Evolutionary conservation across 2,797 vertebrate species (phyloP).

Genomic region (Chelmon rostratus): DNA sequence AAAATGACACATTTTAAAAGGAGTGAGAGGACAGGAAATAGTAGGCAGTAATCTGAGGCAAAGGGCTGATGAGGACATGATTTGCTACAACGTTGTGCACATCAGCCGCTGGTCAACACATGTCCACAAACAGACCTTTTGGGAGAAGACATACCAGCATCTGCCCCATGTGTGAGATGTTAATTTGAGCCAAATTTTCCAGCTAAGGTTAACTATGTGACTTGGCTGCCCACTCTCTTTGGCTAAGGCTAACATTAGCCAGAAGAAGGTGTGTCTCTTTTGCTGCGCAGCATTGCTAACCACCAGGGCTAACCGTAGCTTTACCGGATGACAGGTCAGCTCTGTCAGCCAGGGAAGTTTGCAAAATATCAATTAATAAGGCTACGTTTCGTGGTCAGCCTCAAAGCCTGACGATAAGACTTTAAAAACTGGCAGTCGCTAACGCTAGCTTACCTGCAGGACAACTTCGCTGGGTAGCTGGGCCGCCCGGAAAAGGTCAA

Average conservation of each 20-base stretch:
- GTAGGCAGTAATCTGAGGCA: constrained; percentile 40
- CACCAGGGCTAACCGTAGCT: constrained; percentile 58
- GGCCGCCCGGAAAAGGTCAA: constrained; percentile 97
- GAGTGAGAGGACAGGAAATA: constrained; percentile 49
- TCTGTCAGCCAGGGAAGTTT: constrained; percentile 41
- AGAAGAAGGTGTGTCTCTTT: constrained; percentile 82
- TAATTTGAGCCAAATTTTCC: neutral
- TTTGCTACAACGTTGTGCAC: neutral
- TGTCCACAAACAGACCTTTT: neutral
- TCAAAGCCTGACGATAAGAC: neutral
- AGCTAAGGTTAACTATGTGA: constrained; percentile 1
- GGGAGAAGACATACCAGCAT: neutral
- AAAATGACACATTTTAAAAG: constrained; percentile 38
- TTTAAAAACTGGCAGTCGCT: constrained; percentile 15
- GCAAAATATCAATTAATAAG: neutral
- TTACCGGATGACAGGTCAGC: constrained; percentile 48
- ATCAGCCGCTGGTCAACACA: neutral
- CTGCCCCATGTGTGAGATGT: neutral
- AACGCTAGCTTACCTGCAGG: constrained; percentile 90
- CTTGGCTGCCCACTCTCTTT: constrained; percentile 32
- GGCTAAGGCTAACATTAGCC: constrained; percentile 70
- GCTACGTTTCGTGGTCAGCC: neutral
- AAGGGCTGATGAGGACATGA: constrained; percentile 20
- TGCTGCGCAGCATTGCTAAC: constrained; percentile 74
- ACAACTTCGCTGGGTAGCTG: constrained; percentile 97